Evolutionary conservation across 2,797 vertebrate genomes (phyloP).

Genomic region (Gymnodraco acuticeps): DNA sequence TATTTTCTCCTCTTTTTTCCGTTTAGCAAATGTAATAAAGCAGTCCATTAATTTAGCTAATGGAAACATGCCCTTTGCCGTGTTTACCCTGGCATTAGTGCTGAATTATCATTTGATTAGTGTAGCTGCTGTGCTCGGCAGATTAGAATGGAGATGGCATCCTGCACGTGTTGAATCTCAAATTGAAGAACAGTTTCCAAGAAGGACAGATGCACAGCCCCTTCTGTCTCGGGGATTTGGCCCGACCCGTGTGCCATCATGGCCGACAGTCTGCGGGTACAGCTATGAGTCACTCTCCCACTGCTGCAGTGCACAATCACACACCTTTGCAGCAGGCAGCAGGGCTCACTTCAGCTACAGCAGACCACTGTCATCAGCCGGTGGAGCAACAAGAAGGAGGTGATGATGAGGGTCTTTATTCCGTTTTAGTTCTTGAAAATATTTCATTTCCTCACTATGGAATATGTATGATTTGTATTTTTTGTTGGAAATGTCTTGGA

Average conservation of each 20-base stretch:
- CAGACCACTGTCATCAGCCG: slow-evolving; percentile 33
- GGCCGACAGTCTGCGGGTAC: slow-evolving; percentile 60
- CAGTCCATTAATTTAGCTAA: slow-evolving; percentile 64
- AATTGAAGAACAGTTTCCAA: slow-evolving; percentile 55
- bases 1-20: slow-evolving; percentile 36
- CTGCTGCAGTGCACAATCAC: slow-evolving; percentile 68
- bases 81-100: slow-evolving; percentile 68
- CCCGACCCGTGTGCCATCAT: slow-evolving; percentile 58
- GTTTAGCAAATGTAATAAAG: slow-evolving; percentile 63
- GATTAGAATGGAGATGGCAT: slow-evolving; percentile 59
- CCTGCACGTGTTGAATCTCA: slow-evolving; percentile 45
- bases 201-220: slow-evolving; percentile 61
- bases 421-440: slow-evolving; percentile 10
- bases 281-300: slow-evolving; percentile 77
- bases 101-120: slow-evolving; percentile 75
- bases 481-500: background rate
- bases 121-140: slow-evolving; percentile 59
- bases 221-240: slow-evolving; percentile 41
- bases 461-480: background rate
- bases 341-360: slow-evolving; percentile 52
- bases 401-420: slow-evolving; percentile 11
- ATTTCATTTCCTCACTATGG: background rate
- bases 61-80: slow-evolving; percentile 62
- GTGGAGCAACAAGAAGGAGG: slow-evolving; percentile 23
- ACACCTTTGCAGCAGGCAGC: slow-evolving; percentile 58